Evolutionary conservation across 2,113 vertebrate genomes (phyloP).

Genomic region (Monarcha castaneiventris): DNA sequence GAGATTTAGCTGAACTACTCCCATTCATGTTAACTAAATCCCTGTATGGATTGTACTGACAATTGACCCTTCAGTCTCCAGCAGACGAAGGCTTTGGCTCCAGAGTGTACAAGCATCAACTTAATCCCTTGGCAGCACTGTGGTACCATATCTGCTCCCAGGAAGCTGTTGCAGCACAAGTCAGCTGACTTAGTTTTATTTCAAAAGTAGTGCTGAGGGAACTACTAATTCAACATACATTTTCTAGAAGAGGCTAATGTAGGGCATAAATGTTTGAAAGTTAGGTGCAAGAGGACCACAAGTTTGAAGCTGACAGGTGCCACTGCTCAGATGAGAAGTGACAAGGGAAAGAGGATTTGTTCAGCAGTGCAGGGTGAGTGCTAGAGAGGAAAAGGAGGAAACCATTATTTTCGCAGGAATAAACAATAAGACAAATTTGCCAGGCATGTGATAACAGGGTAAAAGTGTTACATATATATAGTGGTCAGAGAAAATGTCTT

Average conservation of each 20-base stretch:
- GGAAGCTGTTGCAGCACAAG: background rate
- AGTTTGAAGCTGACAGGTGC: background rate
- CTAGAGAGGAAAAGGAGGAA: background rate
- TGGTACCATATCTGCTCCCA: background rate
- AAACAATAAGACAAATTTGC: slow-evolving; percentile 12
- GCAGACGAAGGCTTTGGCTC: background rate
- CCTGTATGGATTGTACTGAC: background rate
- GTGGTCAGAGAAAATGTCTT: background rate
- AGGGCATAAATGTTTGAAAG: background rate
- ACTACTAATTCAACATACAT: background rate
- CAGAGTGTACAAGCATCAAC: background rate
- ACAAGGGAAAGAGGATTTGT: slow-evolving; percentile 1
- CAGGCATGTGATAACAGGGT: slow-evolving; percentile 10
- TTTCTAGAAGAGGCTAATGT: background rate
- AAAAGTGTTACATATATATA: background rate
- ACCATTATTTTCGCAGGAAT: slow-evolving; percentile 14
- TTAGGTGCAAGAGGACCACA: background rate
- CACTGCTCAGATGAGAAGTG: background rate
- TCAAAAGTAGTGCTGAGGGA: background rate
- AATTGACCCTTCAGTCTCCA: background rate
- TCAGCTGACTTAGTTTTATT: background rate
- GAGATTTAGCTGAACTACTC: slow-evolving; percentile 25
- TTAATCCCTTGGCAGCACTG: background rate
- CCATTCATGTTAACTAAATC: slow-evolving; percentile 29
- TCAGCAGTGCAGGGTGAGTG: background rate